A percentile compares a stretch with the other conserved stretches of the same genome.
These are phyloP conservation scores for Bolborhynchus lineola DNA, from an alignment of 2,113 vertebrate genomes.

Conservation along the genomic window DNA sequence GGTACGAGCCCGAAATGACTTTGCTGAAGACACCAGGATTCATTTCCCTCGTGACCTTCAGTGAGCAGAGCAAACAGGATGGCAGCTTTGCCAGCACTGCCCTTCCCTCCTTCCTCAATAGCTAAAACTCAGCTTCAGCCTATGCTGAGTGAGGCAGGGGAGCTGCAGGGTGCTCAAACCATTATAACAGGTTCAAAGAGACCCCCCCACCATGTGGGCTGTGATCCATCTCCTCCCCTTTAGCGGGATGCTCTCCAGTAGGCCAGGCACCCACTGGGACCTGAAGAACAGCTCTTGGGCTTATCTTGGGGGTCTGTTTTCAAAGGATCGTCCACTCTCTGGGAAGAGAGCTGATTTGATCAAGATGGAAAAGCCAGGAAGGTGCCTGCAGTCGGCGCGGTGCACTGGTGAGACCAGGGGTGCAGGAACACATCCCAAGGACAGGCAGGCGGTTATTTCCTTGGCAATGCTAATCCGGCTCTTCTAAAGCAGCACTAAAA, in stretches of 20 bases:
- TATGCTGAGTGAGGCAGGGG: rapidly evolving
- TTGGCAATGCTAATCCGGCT: neutral
- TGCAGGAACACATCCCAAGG: neutral
- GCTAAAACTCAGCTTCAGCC: neutral
- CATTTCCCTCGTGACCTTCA: neutral
- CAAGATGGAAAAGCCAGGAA: neutral
- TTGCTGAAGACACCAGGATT: neutral
- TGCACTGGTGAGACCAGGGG: neutral
- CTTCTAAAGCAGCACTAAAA: neutral
- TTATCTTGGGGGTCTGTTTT: neutral
- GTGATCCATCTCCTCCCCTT: neutral
- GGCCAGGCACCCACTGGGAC: neutral
- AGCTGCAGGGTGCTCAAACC: neutral
- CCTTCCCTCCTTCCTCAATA: neutral
- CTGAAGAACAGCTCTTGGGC: neutral
- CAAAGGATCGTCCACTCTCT: neutral
- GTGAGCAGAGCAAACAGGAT: neutral
- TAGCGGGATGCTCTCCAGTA: neutral
- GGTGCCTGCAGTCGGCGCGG: rapidly evolving
- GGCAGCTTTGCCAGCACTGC: neutral
- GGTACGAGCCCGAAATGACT: slow-evolving; percentile 14
- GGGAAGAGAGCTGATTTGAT: neutral
- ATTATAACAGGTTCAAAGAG: neutral
- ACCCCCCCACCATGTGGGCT: rapidly evolving
- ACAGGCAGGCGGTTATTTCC: neutral